Base-by-base conservation (phyloP, 2,888 invertebrate species). In the Drosophila nigricruria region DNA sequence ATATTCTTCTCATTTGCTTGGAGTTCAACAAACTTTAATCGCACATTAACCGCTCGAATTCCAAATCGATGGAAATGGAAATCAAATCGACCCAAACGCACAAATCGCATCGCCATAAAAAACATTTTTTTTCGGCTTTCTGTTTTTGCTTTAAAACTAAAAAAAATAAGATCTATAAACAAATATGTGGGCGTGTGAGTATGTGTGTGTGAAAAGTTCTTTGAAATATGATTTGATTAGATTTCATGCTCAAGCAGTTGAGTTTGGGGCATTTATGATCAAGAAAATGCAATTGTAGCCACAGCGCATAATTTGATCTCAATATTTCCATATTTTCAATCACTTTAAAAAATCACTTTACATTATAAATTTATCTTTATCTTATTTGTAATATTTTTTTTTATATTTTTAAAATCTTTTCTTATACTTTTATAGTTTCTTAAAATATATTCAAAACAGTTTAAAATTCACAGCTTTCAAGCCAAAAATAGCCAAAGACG, bases 11-110 rank as follows among this genome's bases (percentile, higher is more conserved):
- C 43, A 5, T 34, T 56, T 47, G 47, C 52, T 2, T 14, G 45
- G 75, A 63, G 86, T 86, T 86, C 86, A 86, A 90, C 53, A 83
- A 86, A 86, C 86, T 82, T 70, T 79, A 86, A 88, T 82, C 81
- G 87, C 77, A 54, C 81, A 76, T 78, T 74, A 73, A 71, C 69
- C 73, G 80, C 78, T 78, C 65, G 67, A 73, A 79, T 78, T 77
- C 73, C 60, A 63, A 58, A 78, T 77, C 73, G 63, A 81, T 76
- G 70, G 62, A 82, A 82, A 70, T 77, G 57, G 62, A 82, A 80
- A 70, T 77, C 38, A 61, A 76, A 57, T 62, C 68, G 54, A 64
- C 43, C 36, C 64, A 57, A 38, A 70, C 65, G 56, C 71, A 67
- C 60, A 79, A 65, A 70, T 79, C 71, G 45, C 71, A 75, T 54